phyloP scores from a whole-genome alignment of 2,888 invertebrate genomes.

The Cephus runcator region DNA sequence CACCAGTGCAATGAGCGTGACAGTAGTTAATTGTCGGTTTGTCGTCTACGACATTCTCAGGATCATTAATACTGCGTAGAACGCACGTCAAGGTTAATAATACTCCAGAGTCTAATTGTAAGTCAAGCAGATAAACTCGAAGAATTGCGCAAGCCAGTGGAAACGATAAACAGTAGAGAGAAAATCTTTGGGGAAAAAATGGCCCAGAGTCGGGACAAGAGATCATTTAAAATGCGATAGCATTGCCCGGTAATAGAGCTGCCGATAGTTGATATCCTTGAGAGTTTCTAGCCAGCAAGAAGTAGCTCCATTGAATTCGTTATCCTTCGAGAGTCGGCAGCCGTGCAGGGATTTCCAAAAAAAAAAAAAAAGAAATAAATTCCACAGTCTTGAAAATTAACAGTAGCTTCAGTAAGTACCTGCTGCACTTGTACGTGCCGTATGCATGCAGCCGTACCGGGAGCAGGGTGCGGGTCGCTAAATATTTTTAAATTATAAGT shows the following conservation, averaged over 20 bases:
- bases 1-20: not conserved
- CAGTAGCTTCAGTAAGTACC: not conserved
- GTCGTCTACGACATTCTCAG: not conserved
- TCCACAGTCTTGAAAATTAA: not conserved
- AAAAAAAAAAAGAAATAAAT: not conserved
- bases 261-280: not conserved
- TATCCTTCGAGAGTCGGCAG: not conserved
- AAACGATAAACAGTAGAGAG: not conserved
- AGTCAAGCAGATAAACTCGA: not conserved
- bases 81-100: not conserved
- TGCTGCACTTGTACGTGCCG: not conserved
- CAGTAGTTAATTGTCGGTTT: not conserved
- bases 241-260: not conserved
- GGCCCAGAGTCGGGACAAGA: not conserved
- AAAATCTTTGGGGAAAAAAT: not conserved
- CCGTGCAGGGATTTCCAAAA: not conserved
- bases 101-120: not conserved
- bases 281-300: not conserved
- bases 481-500: slow-evolving; percentile 19
- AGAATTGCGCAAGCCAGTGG: not conserved
- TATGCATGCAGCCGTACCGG: not conserved
- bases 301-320: not conserved
- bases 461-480: not conserved
- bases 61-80: not conserved
- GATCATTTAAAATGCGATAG: not conserved